phyloP scores from a whole-genome alignment of 2,113 vertebrate species.

The Oreochromis niloticus region DNA sequence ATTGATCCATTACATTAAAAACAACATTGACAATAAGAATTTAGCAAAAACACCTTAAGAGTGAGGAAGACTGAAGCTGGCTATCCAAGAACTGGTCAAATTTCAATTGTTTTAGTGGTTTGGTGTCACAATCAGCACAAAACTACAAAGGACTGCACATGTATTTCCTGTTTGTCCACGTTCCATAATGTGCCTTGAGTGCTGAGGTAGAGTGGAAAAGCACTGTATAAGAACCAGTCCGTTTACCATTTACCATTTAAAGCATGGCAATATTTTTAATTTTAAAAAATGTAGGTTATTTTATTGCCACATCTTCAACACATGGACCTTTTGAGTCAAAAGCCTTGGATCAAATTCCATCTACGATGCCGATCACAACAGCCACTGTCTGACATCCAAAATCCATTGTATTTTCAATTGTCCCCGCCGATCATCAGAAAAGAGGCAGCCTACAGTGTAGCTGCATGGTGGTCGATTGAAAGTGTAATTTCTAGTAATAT shows the following conservation, averaged over 20 bases:
- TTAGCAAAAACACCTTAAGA: background rate
- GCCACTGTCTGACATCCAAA: conserved; percentile 7
- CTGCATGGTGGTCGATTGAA: conserved; percentile 65
- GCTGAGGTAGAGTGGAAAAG: background rate
- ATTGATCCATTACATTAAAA: background rate
- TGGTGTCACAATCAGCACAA: background rate
- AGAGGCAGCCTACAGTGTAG: conserved; percentile 38
- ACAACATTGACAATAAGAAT: background rate
- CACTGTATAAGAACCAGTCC: background rate
- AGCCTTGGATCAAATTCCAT: background rate
- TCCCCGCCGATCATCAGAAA: conserved; percentile 54
- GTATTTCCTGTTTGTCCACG: background rate
- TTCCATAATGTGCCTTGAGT: background rate
- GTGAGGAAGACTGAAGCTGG: background rate
- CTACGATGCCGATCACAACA: conserved; percentile 6
- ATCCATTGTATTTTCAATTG: conserved; percentile 67
- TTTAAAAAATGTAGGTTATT: background rate
- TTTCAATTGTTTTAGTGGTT: background rate
- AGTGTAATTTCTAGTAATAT: conserved; percentile 74
- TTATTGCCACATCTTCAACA: background rate
- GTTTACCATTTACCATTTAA: background rate
- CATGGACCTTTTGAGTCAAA: background rate
- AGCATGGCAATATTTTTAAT: background rate
- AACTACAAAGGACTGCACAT: background rate
- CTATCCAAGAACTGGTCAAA: background rate